Evolutionary conservation across 2,797 vertebrate genomes (phyloP), one percentile per base, ranked within the genome.

Genomic region (Arctocebus calabarensis): DNA sequence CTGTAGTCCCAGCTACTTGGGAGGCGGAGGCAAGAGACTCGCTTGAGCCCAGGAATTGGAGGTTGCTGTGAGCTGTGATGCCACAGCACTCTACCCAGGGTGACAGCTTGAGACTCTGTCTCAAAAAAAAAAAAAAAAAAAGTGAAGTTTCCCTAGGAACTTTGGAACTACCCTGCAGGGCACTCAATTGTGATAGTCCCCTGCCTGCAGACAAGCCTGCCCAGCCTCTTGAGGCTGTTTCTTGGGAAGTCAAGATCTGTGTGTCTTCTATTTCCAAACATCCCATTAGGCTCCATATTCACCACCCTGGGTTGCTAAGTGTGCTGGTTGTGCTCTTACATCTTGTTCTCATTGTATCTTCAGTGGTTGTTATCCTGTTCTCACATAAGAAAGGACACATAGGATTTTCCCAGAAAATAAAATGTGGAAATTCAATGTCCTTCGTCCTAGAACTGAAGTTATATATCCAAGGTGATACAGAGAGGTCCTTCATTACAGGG

Each of bases 211-310:
- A 73, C 59, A 52, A 90, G 32, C 37, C 66, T 45, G 3, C 48
- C 10, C 45, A 77, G 45, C 34, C n/a, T 61, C 40, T 27, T 25
- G 25, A 29, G 61, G 22, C n/a, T 45, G 6, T 81, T 43, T 81
- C n/a, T 71, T 45, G 6, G 71, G 68, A 91, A 45, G 48, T 81
- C 22, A 73, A 32, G 57, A 75, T 85, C 79, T 77, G 68, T 40
- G 45, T 34, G 20, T 71, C 62, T 92, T 95, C 23, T n/a, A 32
- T 81, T 93, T 94, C 34, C 93, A 97, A 91, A 82, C 16, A 1
- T 34, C 1, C 0, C 22, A 27, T 0, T 32, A 22, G 55, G 40
- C 52, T 73, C 13, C 68, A 29, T 12, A 32, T 5, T 37, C 59
- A 1, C 43, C 74, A 1, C 32, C 11, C 32, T 13, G 20, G 14